Percentiles rank a stretch among this genome's conserved stretches.
Conservation (phyloP, 2,888 invertebrate genomes). For the Hymenopus coronatus region DNA sequence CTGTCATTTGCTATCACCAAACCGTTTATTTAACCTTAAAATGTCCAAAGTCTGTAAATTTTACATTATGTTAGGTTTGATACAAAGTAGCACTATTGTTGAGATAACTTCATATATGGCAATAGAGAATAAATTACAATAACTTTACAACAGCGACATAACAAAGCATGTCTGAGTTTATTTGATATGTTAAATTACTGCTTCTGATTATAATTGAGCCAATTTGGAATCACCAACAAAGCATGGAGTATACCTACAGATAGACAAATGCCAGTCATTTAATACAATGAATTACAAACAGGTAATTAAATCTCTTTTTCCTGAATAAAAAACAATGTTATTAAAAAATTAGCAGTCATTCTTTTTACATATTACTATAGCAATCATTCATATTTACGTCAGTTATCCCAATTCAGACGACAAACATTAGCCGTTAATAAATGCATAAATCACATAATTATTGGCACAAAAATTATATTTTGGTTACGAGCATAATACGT, state of each 20-base stretch:
- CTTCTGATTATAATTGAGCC: too few species aligned
- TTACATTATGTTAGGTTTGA: too few species aligned
- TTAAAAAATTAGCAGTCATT: neutral
- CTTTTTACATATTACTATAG: neutral
- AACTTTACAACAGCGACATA: too few species aligned
- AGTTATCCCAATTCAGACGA: neutral
- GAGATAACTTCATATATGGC: too few species aligned
- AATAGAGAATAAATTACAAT: too few species aligned
- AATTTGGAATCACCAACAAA: too few species aligned
- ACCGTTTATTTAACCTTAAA: too few species aligned
- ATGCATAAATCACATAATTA: neutral
- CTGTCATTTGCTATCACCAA: neutral
- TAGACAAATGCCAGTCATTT: neutral
- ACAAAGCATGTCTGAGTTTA: too few species aligned
- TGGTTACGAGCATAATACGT: neutral
- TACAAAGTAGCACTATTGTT: too few species aligned
- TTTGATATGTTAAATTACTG: too few species aligned
- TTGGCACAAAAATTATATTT: neutral
- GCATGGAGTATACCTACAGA: too few species aligned
- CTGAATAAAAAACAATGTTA: neutral
- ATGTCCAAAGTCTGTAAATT: too few species aligned
- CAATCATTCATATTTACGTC: neutral
- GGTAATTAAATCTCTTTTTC: neutral
- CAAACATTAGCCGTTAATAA: neutral
- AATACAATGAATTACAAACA: neutral